Evolutionary conservation across 1,140 invertebrate genomes (phyloP).

Genomic region (Drosophila nigromelanica): DNA sequence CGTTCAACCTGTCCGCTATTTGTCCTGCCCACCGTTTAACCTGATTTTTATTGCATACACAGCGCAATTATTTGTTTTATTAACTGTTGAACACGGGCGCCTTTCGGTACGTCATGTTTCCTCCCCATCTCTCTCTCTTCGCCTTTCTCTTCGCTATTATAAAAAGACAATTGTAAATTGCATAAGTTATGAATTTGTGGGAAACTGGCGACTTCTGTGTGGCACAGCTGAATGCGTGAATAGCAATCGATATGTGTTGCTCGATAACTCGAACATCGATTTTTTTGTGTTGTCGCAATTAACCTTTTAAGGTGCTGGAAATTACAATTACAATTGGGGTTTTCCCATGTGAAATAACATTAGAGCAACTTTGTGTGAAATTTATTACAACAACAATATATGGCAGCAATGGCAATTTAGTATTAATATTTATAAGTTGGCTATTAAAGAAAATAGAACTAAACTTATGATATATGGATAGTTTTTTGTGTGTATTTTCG

Average conservation of each 20-base stretch:
- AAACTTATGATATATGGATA: no score
- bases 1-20: constrained; percentile 46
- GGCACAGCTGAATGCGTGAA: constrained; percentile 16
- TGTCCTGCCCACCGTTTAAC: constrained; percentile 66
- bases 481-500: no score
- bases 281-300: constrained; percentile 38
- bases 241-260: constrained; percentile 20
- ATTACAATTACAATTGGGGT: constrained; percentile 3
- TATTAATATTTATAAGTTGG: neutral
- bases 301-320: constrained; percentile 55
- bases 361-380: neutral
- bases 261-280: constrained; percentile 29
- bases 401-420: neutral
- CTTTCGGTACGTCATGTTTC: constrained; percentile 53
- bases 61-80: constrained; percentile 82
- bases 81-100: constrained; percentile 79
- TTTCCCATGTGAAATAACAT: constrained; percentile 23
- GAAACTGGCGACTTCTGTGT: constrained; percentile 33
- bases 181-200: constrained; percentile 61
- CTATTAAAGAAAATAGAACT: no score
- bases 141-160: neutral
- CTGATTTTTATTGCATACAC: constrained; percentile 81
- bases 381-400: no score
- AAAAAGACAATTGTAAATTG: constrained; percentile 78
- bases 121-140: no score